Evolutionary conservation across 1,140 invertebrate species (phyloP), one percentile per base, ranked within the genome.

Genomic region (Lordiphosa clarofinis): DNA sequence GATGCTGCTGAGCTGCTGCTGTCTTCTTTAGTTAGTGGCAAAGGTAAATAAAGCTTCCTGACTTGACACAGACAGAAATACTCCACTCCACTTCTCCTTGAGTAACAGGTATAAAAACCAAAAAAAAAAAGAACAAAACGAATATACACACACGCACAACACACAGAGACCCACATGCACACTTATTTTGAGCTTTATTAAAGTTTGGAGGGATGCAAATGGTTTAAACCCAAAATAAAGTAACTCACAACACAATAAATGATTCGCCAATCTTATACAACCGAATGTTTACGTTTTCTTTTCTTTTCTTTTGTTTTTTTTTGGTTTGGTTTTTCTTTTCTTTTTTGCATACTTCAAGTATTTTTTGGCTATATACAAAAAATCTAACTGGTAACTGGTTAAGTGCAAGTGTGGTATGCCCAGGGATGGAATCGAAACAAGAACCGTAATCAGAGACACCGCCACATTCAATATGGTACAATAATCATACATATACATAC

Each of bases 71-170:
- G 5, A 31, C 28, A 31, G 6, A 24, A 1, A 31, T 6, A 31
- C 28, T 8, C 6, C 8, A 31, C 7, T 31, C 28, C 1, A 31
- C 8, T 8, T 1, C 13, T 39, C 37, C 60, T 24, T 50, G 39
- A 40, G 24, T 63, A 44, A 54, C 40, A 33, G 38, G 38, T 63
- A 33, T 33, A 19, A 15, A 31, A 42, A 42, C n/a, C n/a, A n/a
- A n/a, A 15, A 15, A 15, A 58, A n/a, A 62, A 28, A 24, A 31
- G 15, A 28, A 28, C 5, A 31, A 31, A 47, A 60, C 24, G 60
- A 47, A 58, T 24, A 39, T 57, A 63, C 39, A 35, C 21, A 43
- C 33, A 67, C 47, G 36, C 57, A 56, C 38, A 56, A 56, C 38
- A 56, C 46, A 12, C 52, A 21, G 28, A 31, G 28, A 31, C 28